Base-by-base conservation (phyloP, 2,888 invertebrate genomes). In the Colletes collaris region DNA sequence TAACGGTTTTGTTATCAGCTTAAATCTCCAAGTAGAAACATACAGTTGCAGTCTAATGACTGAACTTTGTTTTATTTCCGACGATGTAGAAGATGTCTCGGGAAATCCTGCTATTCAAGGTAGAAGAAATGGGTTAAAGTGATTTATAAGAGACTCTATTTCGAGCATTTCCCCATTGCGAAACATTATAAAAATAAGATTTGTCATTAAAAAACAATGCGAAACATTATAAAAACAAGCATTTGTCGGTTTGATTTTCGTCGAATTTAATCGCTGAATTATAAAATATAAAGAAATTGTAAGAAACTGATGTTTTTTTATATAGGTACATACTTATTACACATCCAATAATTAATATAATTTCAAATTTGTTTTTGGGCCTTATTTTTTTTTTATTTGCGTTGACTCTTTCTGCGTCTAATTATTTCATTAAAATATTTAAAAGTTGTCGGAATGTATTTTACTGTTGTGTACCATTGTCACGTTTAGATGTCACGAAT, bases 81-180 rank as follows among this genome's bases (percentile, higher is more conserved):
- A 68, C 77, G 66, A 44, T 37, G 49, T 52, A 59, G 46, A 68
- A 44, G 69, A 62, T 69, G 81, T 70, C 82, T 56, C 81, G 78
- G 78, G 78, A 82, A 82, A 82, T 82, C 78, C 82, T 82, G 81
- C 78, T 72, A 75, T 79, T 78, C 71, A 69, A 72, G 66, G 16
- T 49, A 50, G 71, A 27, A 27, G 27, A 27, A 27, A 27, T 27
- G 27, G 27, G 27, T 27, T 27, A 27, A 27, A 27, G 27, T 27
- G 27, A 27, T 27, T 27, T 27, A 27, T 1, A 27, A 27, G 27
- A 27, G 27, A 27, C 2, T 27, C 27, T 27, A 27, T 27, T 27
- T 27, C 27, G 27, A 27, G 27, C 27, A 27, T 27, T 27, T 27
- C 2, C 27, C 2, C 27, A 27, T 27, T 27, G 27, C 40, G 4